Base-by-base conservation (phyloP, 2,797 vertebrate species). In the Picus viridis region DNA sequence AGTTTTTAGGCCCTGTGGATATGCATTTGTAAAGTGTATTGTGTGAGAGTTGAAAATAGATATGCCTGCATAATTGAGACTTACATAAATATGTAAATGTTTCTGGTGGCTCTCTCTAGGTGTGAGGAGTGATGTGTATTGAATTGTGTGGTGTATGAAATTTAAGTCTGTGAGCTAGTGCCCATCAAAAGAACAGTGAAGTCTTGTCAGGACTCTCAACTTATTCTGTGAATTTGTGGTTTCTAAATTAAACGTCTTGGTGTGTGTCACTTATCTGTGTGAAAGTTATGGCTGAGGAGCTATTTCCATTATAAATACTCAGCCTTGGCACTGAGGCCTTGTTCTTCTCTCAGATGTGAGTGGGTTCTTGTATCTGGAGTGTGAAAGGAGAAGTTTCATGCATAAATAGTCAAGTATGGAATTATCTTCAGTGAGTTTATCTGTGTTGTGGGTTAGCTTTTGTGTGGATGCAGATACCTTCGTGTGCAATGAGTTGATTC, bases 11-110 rank as follows among this genome's bases (percentile, higher is more conserved):
- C 63, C 26, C 65, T 29, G 53, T 78, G 63, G 69, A 29, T 62
- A 18, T 83, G 90, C n/a, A 69, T 75, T 85, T 88, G 53, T 83
- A 29, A 53, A 72, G 67, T 92, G 91, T 91, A 41, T 83, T 87
- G 59, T 94, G 82, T 64, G 34, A 68, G 74, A 73, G 57, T 36
- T 89, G 76, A 68, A 90, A 83, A 83, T 83, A 94, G 86, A 75
- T 78, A 62, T 54, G 69, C 79, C 69, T 96, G 75, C 76, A 73
- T 93, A 90, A 89, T 89, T 74, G 65, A 78, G 85, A 20, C 54
- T 92, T 92, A 88, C 17, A 78, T 93, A 84, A 92, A 67, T 89
- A 88, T 88, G 86, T 78, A 86, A 75, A 91, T 95, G 69, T 47
- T 73, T 10, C 83, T 87, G 67, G 63, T 94, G 73, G 62, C 56